phyloP scores from a whole-genome alignment of 2,113 vertebrate genomes.

The Okapia johnstoni region DNA sequence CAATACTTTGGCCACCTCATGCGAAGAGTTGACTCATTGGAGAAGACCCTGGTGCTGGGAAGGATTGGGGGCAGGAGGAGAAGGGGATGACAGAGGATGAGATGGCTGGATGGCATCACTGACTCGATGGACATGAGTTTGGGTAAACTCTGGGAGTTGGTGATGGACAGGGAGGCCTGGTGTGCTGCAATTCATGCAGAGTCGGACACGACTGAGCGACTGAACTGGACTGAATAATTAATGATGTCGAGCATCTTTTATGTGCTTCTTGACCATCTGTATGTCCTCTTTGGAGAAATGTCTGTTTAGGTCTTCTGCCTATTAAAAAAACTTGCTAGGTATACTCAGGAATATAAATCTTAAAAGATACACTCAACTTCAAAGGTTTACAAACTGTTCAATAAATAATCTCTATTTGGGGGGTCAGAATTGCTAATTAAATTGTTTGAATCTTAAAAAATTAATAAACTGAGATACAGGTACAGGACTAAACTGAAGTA shows the following conservation, averaged over 20 bases:
- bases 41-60: too few species aligned
- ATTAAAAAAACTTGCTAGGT: not conserved
- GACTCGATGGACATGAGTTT: too few species aligned
- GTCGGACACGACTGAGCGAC: too few species aligned
- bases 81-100: too few species aligned
- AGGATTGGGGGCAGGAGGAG: too few species aligned
- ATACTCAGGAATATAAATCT: not conserved
- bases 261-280: not conserved
- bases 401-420: not conserved
- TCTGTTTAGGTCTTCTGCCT: not conserved
- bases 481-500: not conserved
- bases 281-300: not conserved
- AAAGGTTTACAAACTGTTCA: not conserved
- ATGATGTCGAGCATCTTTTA: not conserved
- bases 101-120: too few species aligned
- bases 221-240: not conserved
- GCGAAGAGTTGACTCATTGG: too few species aligned
- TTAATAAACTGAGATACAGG: not conserved
- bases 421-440: not conserved
- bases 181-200: too few species aligned
- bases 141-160: too few species aligned
- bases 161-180: too few species aligned
- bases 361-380: not conserved
- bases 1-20: too few species aligned
- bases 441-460: not conserved